Evolutionary conservation across 2,888 invertebrate species (phyloP), one percentile per base, ranked within the genome.

Genomic region (Epirrhoe tristata): DNA sequence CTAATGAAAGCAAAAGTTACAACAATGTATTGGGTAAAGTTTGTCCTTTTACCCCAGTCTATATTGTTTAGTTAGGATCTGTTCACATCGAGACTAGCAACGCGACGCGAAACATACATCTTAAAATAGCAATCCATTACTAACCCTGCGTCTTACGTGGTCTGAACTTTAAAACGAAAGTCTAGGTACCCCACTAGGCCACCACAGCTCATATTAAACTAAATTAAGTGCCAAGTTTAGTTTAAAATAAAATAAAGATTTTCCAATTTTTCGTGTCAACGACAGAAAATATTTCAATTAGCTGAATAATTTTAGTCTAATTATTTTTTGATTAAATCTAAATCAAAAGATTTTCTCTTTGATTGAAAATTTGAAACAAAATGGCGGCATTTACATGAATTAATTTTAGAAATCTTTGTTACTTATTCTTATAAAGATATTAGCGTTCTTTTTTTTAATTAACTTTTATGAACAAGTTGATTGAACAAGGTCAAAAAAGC

Each of bases 1-100:
- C 60, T 67, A 69, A 66, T 71, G 69, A 66, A 64, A 59, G 66
- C 34, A 52, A 16, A 64, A 71, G 67, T 70, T 67, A 56, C 52
- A 63, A 59, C 67, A 67, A 55, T 56, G 58, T 63, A 63, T 63
- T 56, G 12, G 39, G 39, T 43, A 12, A 43, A 43, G 39, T 43
- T 43, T 43, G 39, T 43, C 12, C 5, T 12, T 43, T 43, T 10
- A 43, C 39, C 12, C 39, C 12, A 12, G 12, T 43, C 39, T 43
- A 43, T 43, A 43, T 43, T 43, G 39, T 43, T 43, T 43, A 24
- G 24, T 24, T 24, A 24, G 24, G 24, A 3, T 24, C 24, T 2
- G 24, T 24, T 24, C 24, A 24, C 24, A 24, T 24, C 24, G 24
- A 24, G 24, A 3, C 24, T 1, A 1, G 24, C 24, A 3, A 24